A percentile compares a stretch with the other conserved stretches of the same genome.
Conservation (phyloP, 2,113 vertebrate species). For the Tichodroma muraria region DNA sequence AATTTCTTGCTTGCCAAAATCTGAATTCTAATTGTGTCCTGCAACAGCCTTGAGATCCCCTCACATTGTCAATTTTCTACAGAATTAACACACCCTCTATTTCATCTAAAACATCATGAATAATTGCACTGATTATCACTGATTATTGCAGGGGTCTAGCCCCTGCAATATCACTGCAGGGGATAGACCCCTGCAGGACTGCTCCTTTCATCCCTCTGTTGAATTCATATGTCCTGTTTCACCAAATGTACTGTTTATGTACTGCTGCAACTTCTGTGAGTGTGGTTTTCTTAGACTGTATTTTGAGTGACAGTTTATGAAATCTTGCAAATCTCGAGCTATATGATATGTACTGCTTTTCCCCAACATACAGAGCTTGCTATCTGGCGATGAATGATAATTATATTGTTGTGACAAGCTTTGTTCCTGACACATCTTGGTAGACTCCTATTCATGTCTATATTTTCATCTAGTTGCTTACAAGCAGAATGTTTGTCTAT, state of each 20-base stretch:
- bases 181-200: not conserved
- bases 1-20: not conserved
- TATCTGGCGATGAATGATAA: not conserved
- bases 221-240: not conserved
- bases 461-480: not conserved
- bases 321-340: not conserved
- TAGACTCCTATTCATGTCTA: not conserved
- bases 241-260: not conserved
- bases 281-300: not conserved
- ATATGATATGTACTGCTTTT: not conserved
- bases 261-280: not conserved
- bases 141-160: no score
- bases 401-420: not conserved
- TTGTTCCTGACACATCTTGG: not conserved
- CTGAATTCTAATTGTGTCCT: not conserved
- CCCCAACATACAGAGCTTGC: not conserved
- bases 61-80: not conserved
- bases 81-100: not conserved
- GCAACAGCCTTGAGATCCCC: not conserved
- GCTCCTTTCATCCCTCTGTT: not conserved
- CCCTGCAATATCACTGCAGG: no score
- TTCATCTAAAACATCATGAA: not conserved
- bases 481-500: not conserved
- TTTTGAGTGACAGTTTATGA: not conserved
- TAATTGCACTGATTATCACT: not conserved